phyloP scores from a whole-genome alignment of 2,888 invertebrate genomes.

The Drosophila eohydei region DNA sequence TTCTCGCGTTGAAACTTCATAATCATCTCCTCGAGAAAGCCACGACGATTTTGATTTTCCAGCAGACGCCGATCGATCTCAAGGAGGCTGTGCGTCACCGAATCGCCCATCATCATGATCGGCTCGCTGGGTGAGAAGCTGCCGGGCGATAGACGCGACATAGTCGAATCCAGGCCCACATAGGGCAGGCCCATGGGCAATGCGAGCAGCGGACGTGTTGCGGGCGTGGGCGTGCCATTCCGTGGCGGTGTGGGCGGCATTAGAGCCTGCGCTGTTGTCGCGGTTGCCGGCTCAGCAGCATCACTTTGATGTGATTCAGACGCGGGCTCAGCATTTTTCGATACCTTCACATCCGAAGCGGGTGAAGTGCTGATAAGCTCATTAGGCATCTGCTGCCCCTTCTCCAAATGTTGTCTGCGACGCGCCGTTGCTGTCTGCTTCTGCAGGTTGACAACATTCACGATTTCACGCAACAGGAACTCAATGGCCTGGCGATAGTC shows the following conservation, averaged over 20 bases:
- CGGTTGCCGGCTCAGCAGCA: slow-evolving; percentile 22
- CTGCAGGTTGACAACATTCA: slow-evolving; percentile 76
- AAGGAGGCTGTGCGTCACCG: slow-evolving; percentile 71
- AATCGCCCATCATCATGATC: slow-evolving; percentile 64
- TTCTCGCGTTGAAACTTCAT: slow-evolving; percentile 83
- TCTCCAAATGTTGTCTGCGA: slow-evolving; percentile 33
- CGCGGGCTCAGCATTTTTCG: slow-evolving; percentile 54
- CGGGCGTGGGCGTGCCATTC: slow-evolving; percentile 19
- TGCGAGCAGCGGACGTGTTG: slow-evolving; percentile 7
- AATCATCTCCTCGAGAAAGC: slow-evolving; percentile 83
- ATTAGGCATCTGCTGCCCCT: slow-evolving; percentile 49
- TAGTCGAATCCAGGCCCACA: slow-evolving; percentile 31
- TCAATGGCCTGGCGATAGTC: slow-evolving; percentile 80
- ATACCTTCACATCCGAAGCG: slow-evolving; percentile 5
- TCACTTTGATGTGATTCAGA: slow-evolving; percentile 41
- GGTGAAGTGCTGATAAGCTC: slow-evolving; percentile 28
- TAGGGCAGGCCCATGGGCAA: slow-evolving; percentile 36
- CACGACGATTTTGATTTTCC: slow-evolving; percentile 82
- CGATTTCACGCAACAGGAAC: slow-evolving; percentile 80
- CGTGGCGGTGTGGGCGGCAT: slow-evolving; percentile 48
- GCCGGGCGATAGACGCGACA: slow-evolving; percentile 31
- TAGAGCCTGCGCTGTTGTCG: slow-evolving; percentile 8
- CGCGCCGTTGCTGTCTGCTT: slow-evolving; percentile 43
- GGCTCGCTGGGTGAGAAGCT: slow-evolving; percentile 43
- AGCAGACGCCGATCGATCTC: slow-evolving; percentile 83